These are phyloP conservation scores for Noturus placidus DNA, from an alignment of 2,113 vertebrate species.

Conservation along the genomic window DNA sequence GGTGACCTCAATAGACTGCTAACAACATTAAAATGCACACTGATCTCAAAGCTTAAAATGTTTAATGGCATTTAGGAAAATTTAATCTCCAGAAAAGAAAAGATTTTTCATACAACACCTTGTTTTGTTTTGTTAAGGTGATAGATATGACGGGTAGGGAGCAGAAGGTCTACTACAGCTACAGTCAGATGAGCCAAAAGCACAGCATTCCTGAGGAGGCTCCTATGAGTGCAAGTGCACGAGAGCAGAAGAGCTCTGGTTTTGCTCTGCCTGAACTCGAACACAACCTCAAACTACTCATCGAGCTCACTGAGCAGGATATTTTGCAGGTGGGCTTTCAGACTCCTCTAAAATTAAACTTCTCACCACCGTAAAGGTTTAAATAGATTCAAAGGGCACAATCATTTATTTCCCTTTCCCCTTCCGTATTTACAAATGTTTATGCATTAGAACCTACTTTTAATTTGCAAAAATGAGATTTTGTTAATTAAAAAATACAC, in stretches of 20 bases:
- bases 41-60: not conserved
- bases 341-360: not conserved
- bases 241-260: slow-evolving; percentile 80
- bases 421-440: not conserved
- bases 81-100: not conserved
- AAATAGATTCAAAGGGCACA: not conserved
- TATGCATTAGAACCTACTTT: not conserved
- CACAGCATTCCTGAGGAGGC: slow-evolving; percentile 88
- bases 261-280: slow-evolving; percentile 92
- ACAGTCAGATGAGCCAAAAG: slow-evolving; percentile 96
- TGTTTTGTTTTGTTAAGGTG: slow-evolving; percentile 75
- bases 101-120: not conserved
- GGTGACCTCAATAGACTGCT: slow-evolving; percentile 60
- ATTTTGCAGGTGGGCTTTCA: slow-evolving; percentile 81
- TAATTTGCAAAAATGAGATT: not conserved
- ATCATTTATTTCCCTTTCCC: not conserved
- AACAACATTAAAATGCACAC: not conserved
- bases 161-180: slow-evolving; percentile 96
- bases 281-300: slow-evolving; percentile 95
- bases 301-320: slow-evolving; percentile 95
- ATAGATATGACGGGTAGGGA: slow-evolving; percentile 98
- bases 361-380: not conserved
- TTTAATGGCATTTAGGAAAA: not conserved
- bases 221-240: slow-evolving; percentile 70
- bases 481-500: not conserved